Conservation (phyloP, 2,113 vertebrate genomes). For the Arothron firmamentum region DNA sequence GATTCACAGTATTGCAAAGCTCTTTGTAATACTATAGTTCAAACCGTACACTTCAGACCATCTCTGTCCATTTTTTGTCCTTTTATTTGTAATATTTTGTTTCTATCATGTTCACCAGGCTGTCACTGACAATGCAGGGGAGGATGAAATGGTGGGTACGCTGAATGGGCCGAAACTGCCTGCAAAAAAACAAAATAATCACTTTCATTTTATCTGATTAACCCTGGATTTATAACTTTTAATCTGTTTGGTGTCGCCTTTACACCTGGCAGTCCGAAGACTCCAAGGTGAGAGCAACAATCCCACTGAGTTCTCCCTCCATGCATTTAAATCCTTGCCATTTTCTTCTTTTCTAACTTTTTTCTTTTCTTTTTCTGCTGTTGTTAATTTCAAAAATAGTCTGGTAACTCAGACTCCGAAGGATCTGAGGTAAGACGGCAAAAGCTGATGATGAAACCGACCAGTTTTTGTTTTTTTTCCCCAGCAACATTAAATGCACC, state of each 20-base stretch:
- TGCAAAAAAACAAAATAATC: neutral
- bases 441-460: neutral
- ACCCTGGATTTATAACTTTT: conserved; percentile 3
- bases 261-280: conserved; percentile 50
- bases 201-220: neutral
- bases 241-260: conserved; percentile 3
- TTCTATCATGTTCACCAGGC: conserved; percentile 39
- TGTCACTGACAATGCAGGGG: conserved; percentile 53
- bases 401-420: conserved; percentile 71
- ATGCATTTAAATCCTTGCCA: neutral
- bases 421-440: conserved; percentile 67
- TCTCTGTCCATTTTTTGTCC: conserved; percentile 2
- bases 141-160: conserved; percentile 66
- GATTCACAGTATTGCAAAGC: too few species aligned
- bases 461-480: neutral
- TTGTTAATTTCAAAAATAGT: conserved; percentile 43
- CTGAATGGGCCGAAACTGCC: neutral
- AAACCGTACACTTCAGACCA: neutral
- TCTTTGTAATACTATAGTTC: too few species aligned
- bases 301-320: neutral
- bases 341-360: neutral
- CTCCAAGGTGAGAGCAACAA: conserved; percentile 54
- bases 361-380: neutral
- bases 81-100: neutral
- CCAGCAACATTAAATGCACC: neutral